Evolutionary conservation across 2,888 invertebrate genomes (phyloP).

Genomic region (Ditula angustiorana): DNA sequence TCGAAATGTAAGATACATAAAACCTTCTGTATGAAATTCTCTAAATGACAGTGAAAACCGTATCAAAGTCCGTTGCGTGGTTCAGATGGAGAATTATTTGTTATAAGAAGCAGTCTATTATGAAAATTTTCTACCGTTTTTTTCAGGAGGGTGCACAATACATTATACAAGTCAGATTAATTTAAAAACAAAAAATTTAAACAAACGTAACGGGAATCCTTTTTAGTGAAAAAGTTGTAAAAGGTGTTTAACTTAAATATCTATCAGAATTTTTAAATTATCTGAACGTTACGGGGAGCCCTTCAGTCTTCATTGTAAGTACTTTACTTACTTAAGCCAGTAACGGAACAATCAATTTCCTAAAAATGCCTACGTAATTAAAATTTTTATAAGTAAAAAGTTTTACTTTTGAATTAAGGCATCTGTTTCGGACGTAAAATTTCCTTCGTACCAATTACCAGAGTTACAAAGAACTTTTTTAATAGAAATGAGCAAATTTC

Average conservation of each 20-base stretch:
- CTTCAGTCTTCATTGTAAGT: conserved; percentile 31
- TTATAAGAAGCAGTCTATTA: too few relatives aligned
- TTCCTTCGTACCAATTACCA: conserved; percentile 54
- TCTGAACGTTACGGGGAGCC: conserved; percentile 11
- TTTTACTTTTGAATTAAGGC: conserved; percentile 61
- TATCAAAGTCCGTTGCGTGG: too few relatives aligned
- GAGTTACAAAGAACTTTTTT: conserved; percentile 58
- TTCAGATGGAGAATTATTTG: too few relatives aligned
- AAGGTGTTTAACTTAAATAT: conserved; percentile 22
- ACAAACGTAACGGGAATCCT: not conserved
- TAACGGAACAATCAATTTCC: conserved; percentile 50
- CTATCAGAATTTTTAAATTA: conserved; percentile 23
- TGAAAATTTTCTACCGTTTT: too few relatives aligned
- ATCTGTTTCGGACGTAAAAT: conserved; percentile 55
- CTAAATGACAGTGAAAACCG: too few relatives aligned
- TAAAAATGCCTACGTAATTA: conserved; percentile 50
- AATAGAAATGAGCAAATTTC: conserved; percentile 57
- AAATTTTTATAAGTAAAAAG: conserved; percentile 54
- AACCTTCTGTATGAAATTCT: too few relatives aligned
- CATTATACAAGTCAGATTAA: too few relatives aligned
- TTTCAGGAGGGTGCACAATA: too few relatives aligned
- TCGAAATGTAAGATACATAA: too few relatives aligned
- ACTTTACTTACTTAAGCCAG: conserved; percentile 46
- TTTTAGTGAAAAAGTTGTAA: not conserved
- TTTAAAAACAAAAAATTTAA: conserved; percentile 4